Evolutionary conservation across 37 sponge, comb jelly and placozoan genomes (phyloP).

Genomic region (Geodia barretti): DNA sequence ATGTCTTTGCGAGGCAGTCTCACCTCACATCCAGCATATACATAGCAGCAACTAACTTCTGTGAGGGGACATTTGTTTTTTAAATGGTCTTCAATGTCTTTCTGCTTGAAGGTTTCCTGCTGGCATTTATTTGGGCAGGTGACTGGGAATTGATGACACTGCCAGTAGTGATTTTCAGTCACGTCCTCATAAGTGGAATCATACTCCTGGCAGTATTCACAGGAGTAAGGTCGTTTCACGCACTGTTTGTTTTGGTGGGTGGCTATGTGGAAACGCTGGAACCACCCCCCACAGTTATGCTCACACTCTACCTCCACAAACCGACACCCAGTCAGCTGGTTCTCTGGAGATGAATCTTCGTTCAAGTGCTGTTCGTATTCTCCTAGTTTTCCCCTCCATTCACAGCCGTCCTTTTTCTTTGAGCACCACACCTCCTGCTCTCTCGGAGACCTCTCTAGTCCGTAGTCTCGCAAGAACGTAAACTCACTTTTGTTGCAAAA

Average conservation of each 20-base stretch:
- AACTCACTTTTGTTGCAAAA: conserved; percentile 9
- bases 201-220: conserved; percentile 17
- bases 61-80: background rate
- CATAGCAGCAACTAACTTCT: conserved; percentile 8
- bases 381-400: conserved; percentile 32
- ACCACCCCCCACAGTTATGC: background rate
- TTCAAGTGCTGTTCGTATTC: conserved; percentile 13
- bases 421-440: conserved; percentile 15
- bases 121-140: conserved; percentile 24
- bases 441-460: conserved; percentile 1
- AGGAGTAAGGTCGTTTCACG: conserved; percentile 11
- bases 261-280: background rate
- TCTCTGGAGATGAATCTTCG: background rate
- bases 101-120: background rate
- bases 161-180: conserved; percentile 5
- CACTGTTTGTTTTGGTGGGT: background rate
- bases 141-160: conserved; percentile 7
- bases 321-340: background rate
- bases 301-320: background rate
- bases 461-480: background rate
- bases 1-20: conserved; percentile 1
- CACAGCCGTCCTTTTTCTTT: conserved; percentile 9
- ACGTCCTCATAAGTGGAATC: conserved; percentile 15
- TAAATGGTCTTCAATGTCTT: conserved; percentile 5
- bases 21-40: conserved; percentile 8